These are phyloP conservation scores for Trichonephila clavipes DNA, from an alignment of 1,140 invertebrate genomes.

Conservation along the genomic window DNA sequence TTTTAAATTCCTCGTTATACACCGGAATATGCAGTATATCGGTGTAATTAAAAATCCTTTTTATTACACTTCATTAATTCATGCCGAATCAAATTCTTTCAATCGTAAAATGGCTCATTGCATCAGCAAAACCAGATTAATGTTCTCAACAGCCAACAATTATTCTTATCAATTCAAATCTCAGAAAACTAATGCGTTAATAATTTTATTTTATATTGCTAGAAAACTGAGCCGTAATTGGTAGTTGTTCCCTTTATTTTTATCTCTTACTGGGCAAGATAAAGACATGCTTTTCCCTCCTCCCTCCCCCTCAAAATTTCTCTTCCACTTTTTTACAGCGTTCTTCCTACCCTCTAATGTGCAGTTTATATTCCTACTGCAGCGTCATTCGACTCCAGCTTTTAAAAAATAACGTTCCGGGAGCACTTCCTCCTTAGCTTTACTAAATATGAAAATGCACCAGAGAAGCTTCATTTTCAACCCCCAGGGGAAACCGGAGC, in stretches of 20 bases:
- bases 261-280: slow-evolving; percentile 33
- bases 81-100: too few relatives aligned
- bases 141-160: too few relatives aligned
- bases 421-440: slow-evolving; percentile 28
- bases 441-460: slow-evolving; percentile 61
- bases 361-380: slow-evolving; percentile 63
- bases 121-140: too few relatives aligned
- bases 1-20: too few relatives aligned
- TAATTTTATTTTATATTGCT: neutral
- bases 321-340: slow-evolving; percentile 19
- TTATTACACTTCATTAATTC: too few relatives aligned
- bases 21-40: too few relatives aligned
- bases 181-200: neutral
- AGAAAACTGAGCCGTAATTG: neutral
- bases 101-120: too few relatives aligned
- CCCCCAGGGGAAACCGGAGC: neutral
- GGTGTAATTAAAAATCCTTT: too few relatives aligned
- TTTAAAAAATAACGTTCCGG: slow-evolving; percentile 15
- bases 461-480: slow-evolving; percentile 8
- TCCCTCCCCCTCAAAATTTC: neutral
- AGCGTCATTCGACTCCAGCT: slow-evolving; percentile 6
- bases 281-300: slow-evolving; percentile 39
- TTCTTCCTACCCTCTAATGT: slow-evolving; percentile 62
- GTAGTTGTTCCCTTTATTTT: neutral
- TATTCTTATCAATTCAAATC: too few relatives aligned